Evolutionary conservation across 2,113 vertebrate genomes (phyloP).

Genomic region (Misgurnus anguillicaudatus): DNA sequence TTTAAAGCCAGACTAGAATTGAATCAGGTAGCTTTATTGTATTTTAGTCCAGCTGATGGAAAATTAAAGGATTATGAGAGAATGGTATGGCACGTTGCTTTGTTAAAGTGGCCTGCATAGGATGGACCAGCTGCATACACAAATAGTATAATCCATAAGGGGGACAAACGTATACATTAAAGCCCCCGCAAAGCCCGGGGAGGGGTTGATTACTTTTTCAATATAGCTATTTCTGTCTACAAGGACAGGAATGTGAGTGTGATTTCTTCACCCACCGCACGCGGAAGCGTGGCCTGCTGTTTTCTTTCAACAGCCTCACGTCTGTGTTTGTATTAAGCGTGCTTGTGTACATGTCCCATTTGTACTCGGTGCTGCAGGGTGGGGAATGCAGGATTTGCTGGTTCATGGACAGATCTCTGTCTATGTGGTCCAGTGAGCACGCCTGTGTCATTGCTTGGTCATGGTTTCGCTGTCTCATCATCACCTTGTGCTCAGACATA

Average conservation of each 20-base stretch:
- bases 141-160: slow-evolving; percentile 21
- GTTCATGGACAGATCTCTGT: neutral
- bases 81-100: slow-evolving; percentile 39
- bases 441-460: slow-evolving; percentile 32
- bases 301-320: neutral
- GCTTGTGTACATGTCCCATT: neutral
- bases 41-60: slow-evolving; percentile 56
- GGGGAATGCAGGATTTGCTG: neutral
- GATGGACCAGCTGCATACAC: slow-evolving; percentile 45
- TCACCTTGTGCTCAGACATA: slow-evolving; percentile 28
- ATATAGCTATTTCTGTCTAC: slow-evolving; percentile 31
- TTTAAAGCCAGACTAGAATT: slow-evolving; percentile 6
- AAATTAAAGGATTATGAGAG: slow-evolving; percentile 34
- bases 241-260: neutral
- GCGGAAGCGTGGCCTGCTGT: neutral
- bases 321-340: slow-evolving; percentile 1
- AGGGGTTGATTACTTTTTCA: slow-evolving; percentile 16
- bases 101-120: slow-evolving; percentile 51
- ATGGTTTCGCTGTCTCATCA: slow-evolving; percentile 34
- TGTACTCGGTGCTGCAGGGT: neutral
- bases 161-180: neutral
- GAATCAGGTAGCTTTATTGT: slow-evolving; percentile 48
- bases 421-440: neutral
- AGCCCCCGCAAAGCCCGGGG: neutral
- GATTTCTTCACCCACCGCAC: neutral